Base-by-base conservation (phyloP, 2,888 invertebrate genomes). In the Diarsia rubi region DNA sequence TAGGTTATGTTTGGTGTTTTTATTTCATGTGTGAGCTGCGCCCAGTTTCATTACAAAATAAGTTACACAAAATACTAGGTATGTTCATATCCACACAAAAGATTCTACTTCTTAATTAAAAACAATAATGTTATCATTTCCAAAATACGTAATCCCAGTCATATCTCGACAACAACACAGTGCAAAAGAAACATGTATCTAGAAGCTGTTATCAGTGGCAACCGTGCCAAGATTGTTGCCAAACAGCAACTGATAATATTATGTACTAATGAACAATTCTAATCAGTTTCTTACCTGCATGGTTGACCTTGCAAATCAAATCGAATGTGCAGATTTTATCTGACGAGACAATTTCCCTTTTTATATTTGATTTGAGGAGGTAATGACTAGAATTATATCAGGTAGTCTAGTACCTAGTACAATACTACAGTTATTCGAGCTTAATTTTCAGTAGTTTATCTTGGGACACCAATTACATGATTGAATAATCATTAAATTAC, bases 161-260 rank as follows among this genome's bases (percentile, higher is more conserved):
- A 11, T 67, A 59, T 77, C 66, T 78, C 54, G 31, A 66, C 47
- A 71, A 71, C 47, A 66, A 60, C 45, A 77, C 6, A 37, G 2
- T 44, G 14, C 31, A 57, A 31, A 63, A 31, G n/a, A 63, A 44
- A 44, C 37, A 44, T 3, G 19, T 66, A 66, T 66, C 27, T 71
- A 79, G 66, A 45, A 14, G 21, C 52, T 45, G 3, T 54, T 73
- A 79, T 75, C 80, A 59, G 27, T n/a, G 42, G 12, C 19, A 57
- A 79, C 66, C 59, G 21, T n/a, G 42, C 19, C 19, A 67, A 79
- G 62, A 75, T 75, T 63, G 45, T 63, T 52, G 37, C 9, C 31
- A 24, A 63, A 75, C 52, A 63, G 63, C 24, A 67, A 63, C 5
- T 14, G 75, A 80, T 69, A 79, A 44, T 42, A 49, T 49, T 27